phyloP scores from a whole-genome alignment of 2,888 invertebrate species.

The Cylloceria caligata region DNA sequence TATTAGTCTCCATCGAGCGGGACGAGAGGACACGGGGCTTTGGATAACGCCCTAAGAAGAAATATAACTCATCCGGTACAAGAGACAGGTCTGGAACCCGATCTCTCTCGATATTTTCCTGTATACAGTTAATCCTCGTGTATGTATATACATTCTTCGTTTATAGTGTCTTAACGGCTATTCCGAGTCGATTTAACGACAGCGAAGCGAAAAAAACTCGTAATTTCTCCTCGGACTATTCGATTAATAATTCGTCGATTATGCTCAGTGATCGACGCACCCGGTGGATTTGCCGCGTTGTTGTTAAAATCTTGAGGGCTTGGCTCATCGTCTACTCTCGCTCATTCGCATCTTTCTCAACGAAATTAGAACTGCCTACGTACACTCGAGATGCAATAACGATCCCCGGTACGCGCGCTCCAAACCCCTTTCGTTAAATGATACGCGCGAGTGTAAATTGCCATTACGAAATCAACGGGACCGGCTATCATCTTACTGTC shows the following conservation, averaged over 20 bases:
- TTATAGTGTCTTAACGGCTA: background rate
- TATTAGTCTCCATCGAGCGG: constrained; percentile 67
- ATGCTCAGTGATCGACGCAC: background rate
- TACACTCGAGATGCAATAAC: constrained; percentile 29
- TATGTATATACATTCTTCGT: background rate
- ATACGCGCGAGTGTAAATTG: constrained; percentile 33
- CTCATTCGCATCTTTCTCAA: constrained; percentile 59
- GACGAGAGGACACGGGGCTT: constrained; percentile 43
- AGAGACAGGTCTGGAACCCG: constrained; percentile 45
- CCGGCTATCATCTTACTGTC: constrained; percentile 37
- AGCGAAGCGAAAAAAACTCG: background rate
- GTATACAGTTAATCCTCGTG: constrained; percentile 1
- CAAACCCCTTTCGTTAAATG: constrained; percentile 31
- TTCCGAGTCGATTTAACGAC: background rate
- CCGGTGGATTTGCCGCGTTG: constrained; percentile 26
- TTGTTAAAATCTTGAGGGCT: constrained; percentile 38
- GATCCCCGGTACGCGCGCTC: constrained; percentile 32
- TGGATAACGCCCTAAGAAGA: constrained; percentile 32
- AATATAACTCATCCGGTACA: constrained; percentile 55
- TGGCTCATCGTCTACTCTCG: constrained; percentile 38
- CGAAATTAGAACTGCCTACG: constrained; percentile 68
- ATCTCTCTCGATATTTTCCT: constrained; percentile 7
- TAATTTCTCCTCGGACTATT: background rate
- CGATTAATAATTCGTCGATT: constrained; percentile 9
- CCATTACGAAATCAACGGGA: constrained; percentile 50